A percentile compares a stretch with the other conserved stretches of the same genome.
These are phyloP conservation scores for Noctua fimbriata DNA, from an alignment of 2,888 invertebrate genomes.

Conservation along the genomic window DNA sequence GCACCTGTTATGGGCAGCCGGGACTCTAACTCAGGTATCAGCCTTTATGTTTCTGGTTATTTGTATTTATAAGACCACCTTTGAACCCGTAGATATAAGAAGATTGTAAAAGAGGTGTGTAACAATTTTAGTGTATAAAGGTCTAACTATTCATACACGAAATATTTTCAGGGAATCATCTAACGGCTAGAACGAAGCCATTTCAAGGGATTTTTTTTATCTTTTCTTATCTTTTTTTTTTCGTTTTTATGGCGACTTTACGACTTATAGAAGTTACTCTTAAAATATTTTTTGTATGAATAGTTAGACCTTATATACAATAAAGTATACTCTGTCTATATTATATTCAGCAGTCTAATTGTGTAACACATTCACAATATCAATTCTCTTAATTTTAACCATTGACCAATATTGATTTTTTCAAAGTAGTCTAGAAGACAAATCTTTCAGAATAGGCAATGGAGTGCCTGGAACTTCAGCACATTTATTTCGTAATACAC, in stretches of 20 bases:
- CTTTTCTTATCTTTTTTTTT: no score
- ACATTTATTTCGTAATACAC: not conserved
- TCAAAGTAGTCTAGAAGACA: not conserved
- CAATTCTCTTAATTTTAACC: not conserved
- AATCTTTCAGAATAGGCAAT: not conserved
- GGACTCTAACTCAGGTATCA: constrained; percentile 89
- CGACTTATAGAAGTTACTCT: no score
- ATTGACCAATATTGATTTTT: not conserved
- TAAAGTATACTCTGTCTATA: no score
- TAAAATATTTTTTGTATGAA: no score
- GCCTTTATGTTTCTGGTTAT: not conserved
- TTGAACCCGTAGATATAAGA: not conserved
- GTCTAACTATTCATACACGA: no score
- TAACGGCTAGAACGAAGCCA: no score
- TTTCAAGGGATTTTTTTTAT: no score
- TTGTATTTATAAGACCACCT: not conserved
- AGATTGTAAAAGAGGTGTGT: not conserved
- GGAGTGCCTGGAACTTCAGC: not conserved
- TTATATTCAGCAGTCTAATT: not conserved
- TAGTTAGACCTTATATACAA: no score
- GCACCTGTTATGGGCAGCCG: constrained; percentile 92
- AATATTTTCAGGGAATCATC: no score
- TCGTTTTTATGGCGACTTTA: no score
- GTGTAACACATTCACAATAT: not conserved
- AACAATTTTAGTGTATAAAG: no score